phyloP scores from a whole-genome alignment of 2,888 invertebrate genomes.

The Brachyptera putata region DNA sequence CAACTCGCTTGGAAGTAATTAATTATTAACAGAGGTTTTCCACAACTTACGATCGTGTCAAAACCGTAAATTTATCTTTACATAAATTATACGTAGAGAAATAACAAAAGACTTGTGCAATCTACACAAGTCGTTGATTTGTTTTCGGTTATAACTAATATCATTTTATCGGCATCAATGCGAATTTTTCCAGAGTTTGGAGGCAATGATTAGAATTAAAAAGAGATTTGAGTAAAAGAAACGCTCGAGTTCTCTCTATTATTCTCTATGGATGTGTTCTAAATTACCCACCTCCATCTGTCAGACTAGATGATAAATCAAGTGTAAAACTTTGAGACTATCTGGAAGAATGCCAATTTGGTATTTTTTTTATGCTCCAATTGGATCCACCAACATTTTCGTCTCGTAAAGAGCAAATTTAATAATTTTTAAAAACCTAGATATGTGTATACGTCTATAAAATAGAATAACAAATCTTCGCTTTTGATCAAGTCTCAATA shows the following conservation, averaged over 20 bases:
- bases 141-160: too few species aligned
- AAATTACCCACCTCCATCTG: constrained; percentile 13
- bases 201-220: constrained; percentile 11
- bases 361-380: background rate
- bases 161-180: too few species aligned
- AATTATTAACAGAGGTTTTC: too few species aligned
- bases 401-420: background rate
- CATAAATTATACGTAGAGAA: too few species aligned
- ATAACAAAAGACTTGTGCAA: too few species aligned
- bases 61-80: too few species aligned
- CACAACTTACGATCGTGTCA: too few species aligned
- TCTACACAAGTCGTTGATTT: too few species aligned
- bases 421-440: too few species aligned
- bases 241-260: constrained; percentile 1
- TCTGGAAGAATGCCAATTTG: constrained; percentile 9
- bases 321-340: background rate
- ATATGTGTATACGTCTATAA: background rate
- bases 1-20: too few species aligned
- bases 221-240: constrained; percentile 7
- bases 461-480: background rate
- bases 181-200: too few species aligned
- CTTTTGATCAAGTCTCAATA: background rate
- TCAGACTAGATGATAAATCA: constrained; percentile 11
- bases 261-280: constrained; percentile 1
- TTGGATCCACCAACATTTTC: background rate